Evolutionary conservation across 2,888 invertebrate genomes (phyloP).

Genomic region (Ophraella communa): DNA sequence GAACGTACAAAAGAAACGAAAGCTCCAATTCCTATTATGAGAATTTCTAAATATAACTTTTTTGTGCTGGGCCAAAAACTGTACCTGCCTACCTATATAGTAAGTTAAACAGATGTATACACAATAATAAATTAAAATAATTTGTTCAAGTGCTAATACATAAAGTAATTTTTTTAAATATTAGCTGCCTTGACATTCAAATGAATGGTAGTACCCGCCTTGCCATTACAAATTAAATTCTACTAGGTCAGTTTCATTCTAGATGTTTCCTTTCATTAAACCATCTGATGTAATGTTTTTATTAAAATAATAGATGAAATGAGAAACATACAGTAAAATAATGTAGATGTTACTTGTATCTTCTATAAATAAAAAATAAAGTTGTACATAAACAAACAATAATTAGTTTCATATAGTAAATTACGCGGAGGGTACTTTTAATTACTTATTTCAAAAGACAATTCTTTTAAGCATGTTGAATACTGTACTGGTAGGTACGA

Average conservation of each 20-base stretch:
- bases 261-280: slow-evolving; percentile 9
- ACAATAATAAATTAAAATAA: background rate
- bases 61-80: no score
- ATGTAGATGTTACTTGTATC: background rate
- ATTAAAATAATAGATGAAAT: background rate
- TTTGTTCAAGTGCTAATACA: background rate
- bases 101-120: background rate
- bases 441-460: no score
- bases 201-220: slow-evolving; percentile 12
- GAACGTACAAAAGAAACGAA: background rate
- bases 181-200: slow-evolving; percentile 9
- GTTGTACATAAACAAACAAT: no score
- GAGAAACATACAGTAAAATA: no score
- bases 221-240: slow-evolving; percentile 8
- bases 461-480: no score
- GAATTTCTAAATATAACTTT: no score
- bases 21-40: background rate
- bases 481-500: no score
- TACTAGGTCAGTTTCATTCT: slow-evolving; percentile 14
- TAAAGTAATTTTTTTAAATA: background rate
- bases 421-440: no score
- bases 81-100: no score
- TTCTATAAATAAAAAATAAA: no score
- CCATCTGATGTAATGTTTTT: slow-evolving; percentile 1
- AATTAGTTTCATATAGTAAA: no score